Base-by-base conservation (phyloP, 2,888 invertebrate species). In the Stenolophus ochropezus region DNA sequence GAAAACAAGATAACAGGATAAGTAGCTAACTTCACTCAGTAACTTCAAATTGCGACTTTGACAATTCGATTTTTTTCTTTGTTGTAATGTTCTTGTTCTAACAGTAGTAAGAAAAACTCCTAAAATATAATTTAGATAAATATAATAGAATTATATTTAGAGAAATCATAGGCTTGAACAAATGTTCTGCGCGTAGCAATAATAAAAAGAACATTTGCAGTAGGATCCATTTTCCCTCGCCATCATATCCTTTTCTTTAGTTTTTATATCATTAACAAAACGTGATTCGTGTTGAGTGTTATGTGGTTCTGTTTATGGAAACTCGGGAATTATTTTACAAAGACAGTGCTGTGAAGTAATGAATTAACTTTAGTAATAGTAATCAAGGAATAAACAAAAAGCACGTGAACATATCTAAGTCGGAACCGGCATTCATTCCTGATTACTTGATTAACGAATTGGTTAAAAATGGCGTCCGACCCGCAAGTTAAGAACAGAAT, bases 401-500 rank as follows among this genome's bases (percentile, higher is more conserved):
- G 74, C 75, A 75, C 74, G 81, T 81, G 81, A 81, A 81, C 79
- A 53, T 79, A 79, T 81, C 81, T 58, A 23, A 61, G 74, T 81
- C 75, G 65, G 75, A 61, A 81, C 81, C 81, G 81, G 81, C 81
- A 27, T 81, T 81, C 53, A 81, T 81, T 81, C 73, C 42, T 81
- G 75, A 81, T 81, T 81, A 81, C 75, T 81, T 81, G 73, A 86
- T 85, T 86, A 85, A 85, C 85, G 84, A 85, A 85, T 85, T 84
- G 84, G 82, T 85, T 87, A 90, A 94, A 94, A 93, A 95, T 95
- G 95, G 94, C 94, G 93, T 91, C 91, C 86, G 93, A 94, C 90
- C 93, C 93, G 90, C 92, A 91, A 90, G 92, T 91, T 91, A 94
- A 94, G 92, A 95, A 94, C 93, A 95, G 97, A 91, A 94, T 96